A percentile compares a stretch with the other conserved stretches of the same genome.
These are phyloP conservation scores for Apodemus sylvaticus DNA, from an alignment of 2,113 vertebrate genomes.

Conservation along the genomic window DNA sequence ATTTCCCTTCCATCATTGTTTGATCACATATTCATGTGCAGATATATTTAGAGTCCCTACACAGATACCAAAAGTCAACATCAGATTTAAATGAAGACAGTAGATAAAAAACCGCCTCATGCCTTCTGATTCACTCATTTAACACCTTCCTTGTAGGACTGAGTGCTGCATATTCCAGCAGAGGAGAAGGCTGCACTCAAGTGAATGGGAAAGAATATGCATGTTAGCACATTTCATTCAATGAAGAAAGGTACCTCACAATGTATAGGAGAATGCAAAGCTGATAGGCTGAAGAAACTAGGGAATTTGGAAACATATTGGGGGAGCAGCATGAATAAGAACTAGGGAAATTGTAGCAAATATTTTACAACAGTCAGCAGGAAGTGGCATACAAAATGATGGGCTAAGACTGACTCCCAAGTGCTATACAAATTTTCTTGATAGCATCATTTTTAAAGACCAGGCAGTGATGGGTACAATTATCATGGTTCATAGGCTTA, in stretches of 20 bases:
- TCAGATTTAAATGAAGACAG: neutral
- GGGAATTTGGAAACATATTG: neutral
- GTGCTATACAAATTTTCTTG: neutral
- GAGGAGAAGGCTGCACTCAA: neutral
- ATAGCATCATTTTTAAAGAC: neutral
- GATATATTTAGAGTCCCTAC: neutral
- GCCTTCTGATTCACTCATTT: neutral
- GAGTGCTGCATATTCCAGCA: neutral
- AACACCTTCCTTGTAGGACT: constrained; percentile 2
- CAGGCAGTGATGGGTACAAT: neutral
- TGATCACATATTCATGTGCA: neutral
- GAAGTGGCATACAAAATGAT: neutral
- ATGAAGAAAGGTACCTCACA: neutral
- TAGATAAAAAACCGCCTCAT: neutral
- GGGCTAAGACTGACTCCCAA: neutral
- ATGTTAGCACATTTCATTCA: neutral
- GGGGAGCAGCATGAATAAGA: neutral
- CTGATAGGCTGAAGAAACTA: neutral
- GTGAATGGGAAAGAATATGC: neutral
- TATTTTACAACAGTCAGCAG: neutral
- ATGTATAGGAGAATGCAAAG: neutral
- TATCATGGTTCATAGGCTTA: neutral
- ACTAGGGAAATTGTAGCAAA: neutral
- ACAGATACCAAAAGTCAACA: neutral
- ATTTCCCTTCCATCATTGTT: constrained; percentile 6